Evolutionary conservation across 2,113 vertebrate genomes (phyloP).

Genomic region (Pandion haliaetus): DNA sequence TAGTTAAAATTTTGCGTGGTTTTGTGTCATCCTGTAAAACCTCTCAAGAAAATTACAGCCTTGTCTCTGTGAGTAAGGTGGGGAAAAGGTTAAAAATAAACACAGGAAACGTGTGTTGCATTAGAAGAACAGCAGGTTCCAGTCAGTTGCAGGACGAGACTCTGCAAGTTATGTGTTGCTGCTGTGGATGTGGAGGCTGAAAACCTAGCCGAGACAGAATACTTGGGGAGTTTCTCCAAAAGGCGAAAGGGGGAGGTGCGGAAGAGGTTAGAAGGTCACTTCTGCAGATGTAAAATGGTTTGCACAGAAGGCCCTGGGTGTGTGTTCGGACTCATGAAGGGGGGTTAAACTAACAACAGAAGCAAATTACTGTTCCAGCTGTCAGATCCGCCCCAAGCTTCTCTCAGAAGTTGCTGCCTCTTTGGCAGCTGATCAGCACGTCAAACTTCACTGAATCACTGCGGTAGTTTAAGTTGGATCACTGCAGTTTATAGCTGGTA

Average conservation of each 20-base stretch:
- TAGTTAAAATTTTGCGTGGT: background rate
- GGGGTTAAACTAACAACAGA: background rate
- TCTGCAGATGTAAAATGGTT: background rate
- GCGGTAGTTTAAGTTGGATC: background rate
- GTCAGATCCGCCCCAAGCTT: background rate
- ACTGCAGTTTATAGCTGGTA: background rate
- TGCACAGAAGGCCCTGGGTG: background rate
- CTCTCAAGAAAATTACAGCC: background rate
- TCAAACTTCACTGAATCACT: background rate
- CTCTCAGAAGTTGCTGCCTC: background rate
- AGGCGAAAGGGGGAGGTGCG: background rate
- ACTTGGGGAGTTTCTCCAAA: background rate
- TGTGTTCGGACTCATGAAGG: background rate
- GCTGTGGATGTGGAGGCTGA: background rate
- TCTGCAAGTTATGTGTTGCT: background rate
- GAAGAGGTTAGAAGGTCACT: background rate
- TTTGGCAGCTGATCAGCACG: background rate
- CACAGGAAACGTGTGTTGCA: background rate
- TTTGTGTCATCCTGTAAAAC: background rate
- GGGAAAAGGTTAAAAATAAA: background rate
- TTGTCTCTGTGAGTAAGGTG: background rate
- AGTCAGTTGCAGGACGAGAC: background rate
- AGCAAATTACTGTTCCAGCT: background rate
- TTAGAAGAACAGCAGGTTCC: background rate
- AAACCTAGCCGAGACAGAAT: background rate